Conservation (phyloP, 2,113 vertebrate genomes). For the Sprattus sprattus region DNA sequence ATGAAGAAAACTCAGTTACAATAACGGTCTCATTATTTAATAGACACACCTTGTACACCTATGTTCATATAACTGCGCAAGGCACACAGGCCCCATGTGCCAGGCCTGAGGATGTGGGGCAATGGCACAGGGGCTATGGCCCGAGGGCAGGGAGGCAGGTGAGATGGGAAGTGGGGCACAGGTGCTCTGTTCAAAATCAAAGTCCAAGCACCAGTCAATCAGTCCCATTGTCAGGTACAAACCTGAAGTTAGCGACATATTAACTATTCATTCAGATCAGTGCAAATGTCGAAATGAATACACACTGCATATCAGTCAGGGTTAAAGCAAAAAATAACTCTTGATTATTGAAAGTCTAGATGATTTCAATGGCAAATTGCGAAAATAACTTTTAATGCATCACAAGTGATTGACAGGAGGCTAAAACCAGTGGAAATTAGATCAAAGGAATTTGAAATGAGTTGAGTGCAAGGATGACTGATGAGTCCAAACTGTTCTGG, state of each 20-base stretch:
- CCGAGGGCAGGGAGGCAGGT: too few species aligned
- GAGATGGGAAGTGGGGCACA: not conserved
- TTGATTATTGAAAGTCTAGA: not conserved
- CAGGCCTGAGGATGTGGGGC: too few species aligned
- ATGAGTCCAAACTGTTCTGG: not conserved
- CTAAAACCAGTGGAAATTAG: not conserved
- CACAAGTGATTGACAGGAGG: not conserved
- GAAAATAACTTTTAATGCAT: not conserved
- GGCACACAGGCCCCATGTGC: not conserved
- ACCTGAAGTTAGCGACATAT: not conserved
- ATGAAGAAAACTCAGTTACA: too few species aligned
- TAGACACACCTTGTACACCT: not conserved
- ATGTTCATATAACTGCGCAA: too few species aligned
- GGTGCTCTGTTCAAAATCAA: not conserved
- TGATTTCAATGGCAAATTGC: not conserved
- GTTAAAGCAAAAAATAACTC: not conserved
- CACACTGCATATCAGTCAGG: not conserved
- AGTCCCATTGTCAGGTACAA: not conserved
- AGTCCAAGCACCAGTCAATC: not conserved
- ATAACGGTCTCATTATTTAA: too few species aligned
- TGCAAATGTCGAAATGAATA: not conserved
- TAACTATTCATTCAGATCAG: not conserved
- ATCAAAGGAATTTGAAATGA: not conserved
- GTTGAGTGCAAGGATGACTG: not conserved
- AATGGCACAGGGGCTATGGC: not conserved